phyloP scores from a whole-genome alignment of 35 echinoderm and acorn worm species.

The Apostichopus parvimensis region DNA sequence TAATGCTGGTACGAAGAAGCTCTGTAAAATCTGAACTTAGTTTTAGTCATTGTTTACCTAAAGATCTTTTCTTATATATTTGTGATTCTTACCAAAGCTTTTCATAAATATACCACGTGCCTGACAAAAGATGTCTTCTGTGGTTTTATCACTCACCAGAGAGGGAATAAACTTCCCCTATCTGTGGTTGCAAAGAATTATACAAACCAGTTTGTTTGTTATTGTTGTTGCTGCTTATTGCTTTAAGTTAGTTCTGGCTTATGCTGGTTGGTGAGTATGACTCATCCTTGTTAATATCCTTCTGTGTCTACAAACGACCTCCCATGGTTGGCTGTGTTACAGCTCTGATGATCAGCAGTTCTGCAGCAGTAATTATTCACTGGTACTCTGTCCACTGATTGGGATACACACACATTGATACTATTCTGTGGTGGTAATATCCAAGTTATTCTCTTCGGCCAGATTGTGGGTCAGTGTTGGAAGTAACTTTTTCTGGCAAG shows the following conservation, averaged over 20 bases:
- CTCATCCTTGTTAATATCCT: constrained; percentile 27
- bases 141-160: no score
- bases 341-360: background rate
- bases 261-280: constrained; percentile 18
- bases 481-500: background rate
- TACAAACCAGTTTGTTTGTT: no score
- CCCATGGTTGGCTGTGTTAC: constrained; percentile 6
- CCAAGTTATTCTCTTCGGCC: background rate
- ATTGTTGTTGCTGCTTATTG: background rate
- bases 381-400: background rate
- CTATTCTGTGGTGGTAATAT: no score
- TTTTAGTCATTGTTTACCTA: no score
- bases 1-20: no score
- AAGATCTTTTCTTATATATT: no score
- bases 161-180: no score
- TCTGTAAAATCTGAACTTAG: no score
- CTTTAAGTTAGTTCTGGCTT: constrained; percentile 8
- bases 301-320: constrained; percentile 39
- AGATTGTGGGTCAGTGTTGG: background rate
- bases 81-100: no score
- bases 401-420: background rate
- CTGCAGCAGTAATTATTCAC: background rate
- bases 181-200: no score
- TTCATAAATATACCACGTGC: no score
- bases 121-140: no score